These are phyloP conservation scores for Pterostichus niger DNA, from an alignment of 2,888 invertebrate genomes.

Conservation along the genomic window DNA sequence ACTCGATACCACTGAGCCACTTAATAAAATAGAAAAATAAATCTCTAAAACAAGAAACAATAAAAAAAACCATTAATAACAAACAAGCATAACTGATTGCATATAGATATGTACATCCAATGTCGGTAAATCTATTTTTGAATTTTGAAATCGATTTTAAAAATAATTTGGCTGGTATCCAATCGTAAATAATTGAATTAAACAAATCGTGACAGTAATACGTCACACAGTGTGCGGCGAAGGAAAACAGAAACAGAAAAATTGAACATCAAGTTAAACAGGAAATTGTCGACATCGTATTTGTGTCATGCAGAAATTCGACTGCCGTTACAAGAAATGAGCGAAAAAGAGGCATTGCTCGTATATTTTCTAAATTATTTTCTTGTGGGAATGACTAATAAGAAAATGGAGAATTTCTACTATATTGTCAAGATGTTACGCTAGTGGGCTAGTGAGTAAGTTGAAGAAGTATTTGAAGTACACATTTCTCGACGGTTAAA, in stretches of 20 bases:
- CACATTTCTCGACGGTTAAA: neutral
- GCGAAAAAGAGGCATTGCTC: neutral
- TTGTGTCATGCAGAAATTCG: slow-evolving; percentile 21
- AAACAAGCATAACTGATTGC: too few species aligned
- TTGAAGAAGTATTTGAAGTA: neutral
- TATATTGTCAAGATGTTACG: neutral
- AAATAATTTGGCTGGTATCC: neutral
- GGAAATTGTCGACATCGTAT: slow-evolving; percentile 3
- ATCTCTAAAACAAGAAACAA: too few species aligned
- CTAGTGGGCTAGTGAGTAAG: neutral
- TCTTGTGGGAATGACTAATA: slow-evolving; percentile 9
- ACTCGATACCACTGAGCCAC: too few species aligned
- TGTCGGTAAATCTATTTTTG: too few species aligned
- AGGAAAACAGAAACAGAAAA: neutral
- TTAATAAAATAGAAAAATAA: too few species aligned
- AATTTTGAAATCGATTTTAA: neutral
- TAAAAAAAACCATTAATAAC: too few species aligned
- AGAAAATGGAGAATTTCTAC: neutral
- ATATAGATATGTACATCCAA: too few species aligned
- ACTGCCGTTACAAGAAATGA: slow-evolving; percentile 7
- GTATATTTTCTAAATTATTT: slow-evolving; percentile 39
- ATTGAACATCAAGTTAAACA: neutral
- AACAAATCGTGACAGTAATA: neutral
- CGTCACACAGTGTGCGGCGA: neutral
- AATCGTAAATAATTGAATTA: neutral